Evolutionary conservation across 2,888 invertebrate species (phyloP).

Genomic region (Nemotelus pantherinus): DNA sequence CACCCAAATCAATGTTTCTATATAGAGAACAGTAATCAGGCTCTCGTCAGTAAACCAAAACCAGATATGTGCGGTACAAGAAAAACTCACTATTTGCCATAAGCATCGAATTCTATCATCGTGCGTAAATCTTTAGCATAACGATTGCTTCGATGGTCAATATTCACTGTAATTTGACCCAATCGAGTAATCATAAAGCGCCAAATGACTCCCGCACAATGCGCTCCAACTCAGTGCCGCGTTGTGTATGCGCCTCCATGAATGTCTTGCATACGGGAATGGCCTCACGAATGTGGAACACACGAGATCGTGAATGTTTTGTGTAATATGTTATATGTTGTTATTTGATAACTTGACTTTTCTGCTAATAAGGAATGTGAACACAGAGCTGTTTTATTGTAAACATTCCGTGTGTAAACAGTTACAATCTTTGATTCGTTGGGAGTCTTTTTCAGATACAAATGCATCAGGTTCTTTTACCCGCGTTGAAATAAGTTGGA

Average conservation of each 20-base stretch:
- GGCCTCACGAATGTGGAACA: background rate
- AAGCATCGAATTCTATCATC: background rate
- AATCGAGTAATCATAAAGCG: constrained; percentile 22
- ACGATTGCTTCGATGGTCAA: constrained; percentile 28
- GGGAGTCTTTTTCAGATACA: background rate
- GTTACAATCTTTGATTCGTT: background rate
- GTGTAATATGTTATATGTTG: constrained; percentile 9
- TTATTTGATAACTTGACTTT: constrained; percentile 33
- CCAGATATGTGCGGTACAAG: too few species aligned
- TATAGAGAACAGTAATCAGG: too few species aligned
- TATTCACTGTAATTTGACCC: constrained; percentile 28
- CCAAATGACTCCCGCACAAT: constrained; percentile 32
- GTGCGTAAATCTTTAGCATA: constrained; percentile 38
- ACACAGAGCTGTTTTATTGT: constrained; percentile 30
- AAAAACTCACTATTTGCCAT: too few species aligned
- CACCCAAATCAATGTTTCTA: too few species aligned
- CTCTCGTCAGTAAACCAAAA: too few species aligned
- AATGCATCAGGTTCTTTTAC: background rate
- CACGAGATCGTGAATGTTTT: constrained; percentile 24
- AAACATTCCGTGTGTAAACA: constrained; percentile 22
- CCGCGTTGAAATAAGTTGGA: background rate
- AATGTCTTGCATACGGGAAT: background rate
- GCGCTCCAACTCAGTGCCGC: background rate
- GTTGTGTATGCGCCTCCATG: background rate
- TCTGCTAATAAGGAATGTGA: constrained; percentile 37